Evolutionary conservation across 2,888 invertebrate genomes (phyloP), one percentile per base, ranked within the genome.

Genomic region (Protophormia terraenovae): DNA sequence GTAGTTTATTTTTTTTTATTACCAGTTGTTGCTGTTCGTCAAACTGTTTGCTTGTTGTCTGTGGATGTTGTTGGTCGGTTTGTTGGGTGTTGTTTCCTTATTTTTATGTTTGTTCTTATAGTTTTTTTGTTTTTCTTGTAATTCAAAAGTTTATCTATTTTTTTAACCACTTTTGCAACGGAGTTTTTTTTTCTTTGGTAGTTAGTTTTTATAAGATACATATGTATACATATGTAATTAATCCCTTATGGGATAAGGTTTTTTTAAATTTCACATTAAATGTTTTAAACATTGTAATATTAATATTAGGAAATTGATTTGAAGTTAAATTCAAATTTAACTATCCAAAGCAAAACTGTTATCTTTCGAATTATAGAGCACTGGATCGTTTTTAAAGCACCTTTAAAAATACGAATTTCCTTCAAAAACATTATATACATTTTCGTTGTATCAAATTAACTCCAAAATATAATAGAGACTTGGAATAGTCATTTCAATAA

Each of bases 1-100:
- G 22, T 55, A 19, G 16, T 45, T 55, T 32, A 35, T 22, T 38
- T 66, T 27, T 10, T 71, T 19, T 41, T 60, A 32, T n/a, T 58
- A 24, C 35, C 32, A 14, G 71, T 24, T 47, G 41, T 50, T 60
- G 29, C 60, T 69, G 38, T 29, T 72, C 22, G 22, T 45, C 29
- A 55, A 29, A 22, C 0, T 58, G 62, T 58, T n/a, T 67, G 35
- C 47, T 47, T 62, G 47, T 47, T 62, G 62, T 53, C n/a, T 50
- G 14, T 67, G n/a, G 24, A 22, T 19, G 22, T 53, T 72, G 58
- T 64, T n/a, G n/a, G n/a, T 58, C 14, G 75, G 19, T 71, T 71
- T 22, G 50, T 60, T 47, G 8, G 19, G 3, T 16, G 29, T 62
- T 12, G 4, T 14, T 55, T 58, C 19, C 35, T 16, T 53, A 12